phyloP scores from a whole-genome alignment of 2,888 invertebrate species.

The Noctua janthe region DNA sequence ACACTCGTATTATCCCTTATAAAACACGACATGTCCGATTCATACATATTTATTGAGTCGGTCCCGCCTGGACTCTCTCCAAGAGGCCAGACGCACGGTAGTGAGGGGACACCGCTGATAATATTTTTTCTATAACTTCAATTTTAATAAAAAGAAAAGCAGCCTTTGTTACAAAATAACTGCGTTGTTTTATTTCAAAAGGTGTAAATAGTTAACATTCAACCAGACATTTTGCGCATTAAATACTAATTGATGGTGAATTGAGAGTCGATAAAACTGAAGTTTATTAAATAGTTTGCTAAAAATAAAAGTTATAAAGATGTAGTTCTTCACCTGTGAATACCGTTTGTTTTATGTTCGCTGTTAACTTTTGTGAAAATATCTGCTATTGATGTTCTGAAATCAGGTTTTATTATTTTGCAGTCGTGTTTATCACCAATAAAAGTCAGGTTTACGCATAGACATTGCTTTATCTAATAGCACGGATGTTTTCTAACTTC shows the following conservation, averaged over 20 bases:
- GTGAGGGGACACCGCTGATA: constrained; percentile 36
- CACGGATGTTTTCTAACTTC: not conserved
- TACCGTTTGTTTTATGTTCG: constrained; percentile 45
- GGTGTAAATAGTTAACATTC: not conserved
- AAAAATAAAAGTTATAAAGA: constrained; percentile 48
- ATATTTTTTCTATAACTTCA: not conserved
- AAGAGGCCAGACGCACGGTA: constrained; percentile 56
- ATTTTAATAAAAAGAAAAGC: not conserved
- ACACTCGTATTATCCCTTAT: constrained; percentile 65
- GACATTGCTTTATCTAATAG: not conserved
- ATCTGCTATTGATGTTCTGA: constrained; percentile 21
- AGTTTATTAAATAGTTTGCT: constrained; percentile 44
- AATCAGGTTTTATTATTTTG: constrained; percentile 17
- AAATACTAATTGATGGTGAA: constrained; percentile 50
- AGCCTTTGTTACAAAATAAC: not conserved
- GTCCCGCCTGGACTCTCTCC: constrained; percentile 75
- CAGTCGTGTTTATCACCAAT: not conserved
- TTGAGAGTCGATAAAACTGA: constrained; percentile 40
- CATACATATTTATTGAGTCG: constrained; percentile 83
- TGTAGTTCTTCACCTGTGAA: constrained; percentile 45
- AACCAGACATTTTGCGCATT: constrained; percentile 30
- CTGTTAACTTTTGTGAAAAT: constrained; percentile 36
- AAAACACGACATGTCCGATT: constrained; percentile 72
- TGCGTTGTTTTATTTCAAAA: not conserved
- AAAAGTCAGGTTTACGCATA: not conserved